A percentile compares a stretch with the other conserved stretches of the same genome.
Conservation (phyloP, 2,888 invertebrate species). For the Dolichomitus sp. region DNA sequence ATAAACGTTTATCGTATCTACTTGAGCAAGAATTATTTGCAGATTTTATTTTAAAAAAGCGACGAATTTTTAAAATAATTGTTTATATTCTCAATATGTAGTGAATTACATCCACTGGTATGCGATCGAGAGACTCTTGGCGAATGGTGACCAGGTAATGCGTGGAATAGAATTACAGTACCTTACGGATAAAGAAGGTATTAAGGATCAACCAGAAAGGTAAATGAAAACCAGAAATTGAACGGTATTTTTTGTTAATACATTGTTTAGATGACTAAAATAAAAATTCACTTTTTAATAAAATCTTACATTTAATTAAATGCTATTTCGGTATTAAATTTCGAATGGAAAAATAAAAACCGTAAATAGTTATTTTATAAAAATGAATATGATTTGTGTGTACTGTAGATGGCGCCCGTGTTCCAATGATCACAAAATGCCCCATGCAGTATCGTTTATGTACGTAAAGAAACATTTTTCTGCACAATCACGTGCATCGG, state of each 20-base stretch:
- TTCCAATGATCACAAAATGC: neutral
- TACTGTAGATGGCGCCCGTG: neutral
- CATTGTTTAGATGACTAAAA: too few species aligned
- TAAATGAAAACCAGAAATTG: neutral
- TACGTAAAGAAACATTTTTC: neutral
- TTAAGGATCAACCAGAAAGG: neutral
- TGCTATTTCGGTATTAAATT: too few species aligned
- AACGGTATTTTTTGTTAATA: neutral
- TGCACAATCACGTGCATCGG: neutral
- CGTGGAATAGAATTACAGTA: neutral
- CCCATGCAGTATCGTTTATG: neutral
- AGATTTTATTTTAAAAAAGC: neutral
- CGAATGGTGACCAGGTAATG: neutral
- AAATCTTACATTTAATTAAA: too few species aligned
- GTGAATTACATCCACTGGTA: neutral
- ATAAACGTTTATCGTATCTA: too few species aligned
- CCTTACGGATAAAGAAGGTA: neutral
- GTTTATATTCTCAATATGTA: neutral
- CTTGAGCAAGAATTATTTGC: neutral
- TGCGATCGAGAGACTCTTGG: neutral
- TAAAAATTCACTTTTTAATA: too few species aligned
- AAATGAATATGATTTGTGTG: neutral
- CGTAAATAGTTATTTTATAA: too few species aligned
- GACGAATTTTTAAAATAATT: too few species aligned
- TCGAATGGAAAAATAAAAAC: too few species aligned